These are phyloP conservation scores for Brachyrhaphis roseni DNA, from an alignment of 2,797 vertebrate genomes.

Conservation along the genomic window DNA sequence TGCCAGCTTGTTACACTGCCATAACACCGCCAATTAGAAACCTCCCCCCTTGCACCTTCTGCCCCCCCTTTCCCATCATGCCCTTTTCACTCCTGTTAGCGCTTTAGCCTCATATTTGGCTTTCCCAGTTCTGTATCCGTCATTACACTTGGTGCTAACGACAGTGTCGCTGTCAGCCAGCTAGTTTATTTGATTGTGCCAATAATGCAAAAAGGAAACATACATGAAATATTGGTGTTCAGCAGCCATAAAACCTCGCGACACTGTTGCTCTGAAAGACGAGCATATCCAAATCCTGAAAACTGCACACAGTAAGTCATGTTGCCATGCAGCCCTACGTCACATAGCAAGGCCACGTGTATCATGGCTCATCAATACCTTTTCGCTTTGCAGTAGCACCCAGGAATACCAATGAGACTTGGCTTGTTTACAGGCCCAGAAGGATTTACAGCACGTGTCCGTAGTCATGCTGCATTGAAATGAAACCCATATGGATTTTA, in stretches of 20 bases:
- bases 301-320: constrained; percentile 23
- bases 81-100: constrained; percentile 30
- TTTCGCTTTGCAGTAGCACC: constrained; percentile 38
- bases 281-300: constrained; percentile 2
- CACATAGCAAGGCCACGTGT: constrained; percentile 61
- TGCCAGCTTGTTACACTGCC: constrained; percentile 65
- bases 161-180: neutral
- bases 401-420: constrained; percentile 60
- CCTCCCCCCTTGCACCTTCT: constrained; percentile 43
- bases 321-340: constrained; percentile 18
- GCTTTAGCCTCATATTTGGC: constrained; percentile 11
- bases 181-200: neutral
- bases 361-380: constrained; percentile 59
- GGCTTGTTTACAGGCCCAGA: constrained; percentile 43
- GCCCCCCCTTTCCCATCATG: constrained; percentile 33
- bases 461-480: constrained; percentile 33
- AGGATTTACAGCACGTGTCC: constrained; percentile 44
- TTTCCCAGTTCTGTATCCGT: constrained; percentile 4
- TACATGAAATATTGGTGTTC: neutral
- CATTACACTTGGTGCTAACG: constrained; percentile 1
- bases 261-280: constrained; percentile 25
- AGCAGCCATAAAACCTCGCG: neutral
- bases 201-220: constrained; percentile 5
- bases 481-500: constrained; percentile 42
- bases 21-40: constrained; percentile 54